Conservation (phyloP, 2,888 invertebrate genomes). For the Ramazzottius varieornatus region DNA sequence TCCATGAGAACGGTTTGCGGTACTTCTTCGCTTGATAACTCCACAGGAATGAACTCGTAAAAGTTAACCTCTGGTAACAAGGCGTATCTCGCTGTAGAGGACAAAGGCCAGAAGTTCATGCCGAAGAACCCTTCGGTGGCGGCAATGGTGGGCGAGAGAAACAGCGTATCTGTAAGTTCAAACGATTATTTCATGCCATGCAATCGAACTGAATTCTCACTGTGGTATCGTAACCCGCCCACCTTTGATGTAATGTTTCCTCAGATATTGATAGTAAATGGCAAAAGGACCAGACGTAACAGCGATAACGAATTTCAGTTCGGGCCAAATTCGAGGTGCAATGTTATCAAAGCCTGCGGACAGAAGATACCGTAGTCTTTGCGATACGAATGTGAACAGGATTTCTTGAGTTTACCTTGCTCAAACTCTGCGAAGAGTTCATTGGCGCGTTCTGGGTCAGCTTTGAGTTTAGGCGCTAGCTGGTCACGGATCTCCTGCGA, state of each 20-base stretch:
- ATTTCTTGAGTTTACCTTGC: conserved; percentile 8
- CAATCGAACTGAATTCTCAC: not conserved
- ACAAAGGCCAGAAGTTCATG: conserved; percentile 10
- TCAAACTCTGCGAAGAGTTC: conserved; percentile 15
- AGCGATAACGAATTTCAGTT: conserved; percentile 13
- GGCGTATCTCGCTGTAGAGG: conserved; percentile 12
- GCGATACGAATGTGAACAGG: not conserved
- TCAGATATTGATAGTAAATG: conserved; percentile 13
- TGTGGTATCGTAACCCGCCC: conserved; percentile 7
- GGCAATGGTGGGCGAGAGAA: conserved; percentile 19
- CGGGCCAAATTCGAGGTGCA: conserved; percentile 16
- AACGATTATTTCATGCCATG: not conserved
- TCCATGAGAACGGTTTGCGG: conserved; percentile 17
- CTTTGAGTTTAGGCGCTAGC: conserved; percentile 13
- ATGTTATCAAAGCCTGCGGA: conserved; percentile 12
- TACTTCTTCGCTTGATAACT: conserved; percentile 14
- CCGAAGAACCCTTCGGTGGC: conserved; percentile 20
- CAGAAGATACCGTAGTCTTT: not conserved
- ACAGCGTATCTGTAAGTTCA: conserved; percentile 9
- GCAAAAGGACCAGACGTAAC: conserved; percentile 18
- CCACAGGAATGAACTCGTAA: conserved; percentile 19
- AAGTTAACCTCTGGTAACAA: conserved; percentile 18
- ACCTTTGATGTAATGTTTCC: conserved; percentile 10
- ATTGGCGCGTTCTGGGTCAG: conserved; percentile 13
- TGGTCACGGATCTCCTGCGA: conserved; percentile 12